phyloP scores from a whole-genome alignment of 2,113 vertebrate genomes.

The Apteryx mantelli region DNA sequence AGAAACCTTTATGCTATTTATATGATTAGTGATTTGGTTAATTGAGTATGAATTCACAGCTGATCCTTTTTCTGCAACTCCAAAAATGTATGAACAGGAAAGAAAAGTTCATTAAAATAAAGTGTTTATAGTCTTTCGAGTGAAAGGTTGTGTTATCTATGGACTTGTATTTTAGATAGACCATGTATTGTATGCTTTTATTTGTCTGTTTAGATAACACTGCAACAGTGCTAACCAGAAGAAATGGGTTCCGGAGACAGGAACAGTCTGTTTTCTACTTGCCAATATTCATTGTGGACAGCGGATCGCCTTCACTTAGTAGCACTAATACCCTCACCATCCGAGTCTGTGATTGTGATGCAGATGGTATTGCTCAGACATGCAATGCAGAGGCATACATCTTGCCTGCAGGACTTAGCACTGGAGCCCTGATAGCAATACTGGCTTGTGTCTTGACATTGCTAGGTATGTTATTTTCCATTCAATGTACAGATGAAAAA shows the following conservation, averaged over 20 bases:
- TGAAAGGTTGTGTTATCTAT: background rate
- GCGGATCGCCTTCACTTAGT: conserved; percentile 90
- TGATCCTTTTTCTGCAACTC: background rate
- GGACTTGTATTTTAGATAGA: background rate
- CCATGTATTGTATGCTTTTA: background rate
- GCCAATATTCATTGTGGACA: conserved; percentile 93
- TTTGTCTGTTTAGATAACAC: conserved; percentile 88
- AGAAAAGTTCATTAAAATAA: background rate
- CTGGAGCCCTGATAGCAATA: conserved; percentile 92
- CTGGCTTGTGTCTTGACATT: conserved; percentile 92
- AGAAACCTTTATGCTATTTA: background rate
- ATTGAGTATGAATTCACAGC: background rate
- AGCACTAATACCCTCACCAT: conserved; percentile 96
- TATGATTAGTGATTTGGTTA: background rate
- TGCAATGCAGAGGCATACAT: conserved; percentile 93
- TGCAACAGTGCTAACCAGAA: conserved; percentile 88
- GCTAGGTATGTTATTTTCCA: conserved; percentile 79
- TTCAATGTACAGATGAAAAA: background rate
- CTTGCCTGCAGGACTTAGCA: conserved; percentile 90
- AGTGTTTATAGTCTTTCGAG: background rate
- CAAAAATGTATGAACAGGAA: background rate
- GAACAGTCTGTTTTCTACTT: conserved; percentile 91
- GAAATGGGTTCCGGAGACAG: conserved; percentile 88
- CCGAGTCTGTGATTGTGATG: conserved; percentile 91
- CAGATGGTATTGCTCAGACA: conserved; percentile 85